These are phyloP conservation scores for Pycnonotus jocosus DNA, from an alignment of 2,113 vertebrate genomes.

Conservation along the genomic window DNA sequence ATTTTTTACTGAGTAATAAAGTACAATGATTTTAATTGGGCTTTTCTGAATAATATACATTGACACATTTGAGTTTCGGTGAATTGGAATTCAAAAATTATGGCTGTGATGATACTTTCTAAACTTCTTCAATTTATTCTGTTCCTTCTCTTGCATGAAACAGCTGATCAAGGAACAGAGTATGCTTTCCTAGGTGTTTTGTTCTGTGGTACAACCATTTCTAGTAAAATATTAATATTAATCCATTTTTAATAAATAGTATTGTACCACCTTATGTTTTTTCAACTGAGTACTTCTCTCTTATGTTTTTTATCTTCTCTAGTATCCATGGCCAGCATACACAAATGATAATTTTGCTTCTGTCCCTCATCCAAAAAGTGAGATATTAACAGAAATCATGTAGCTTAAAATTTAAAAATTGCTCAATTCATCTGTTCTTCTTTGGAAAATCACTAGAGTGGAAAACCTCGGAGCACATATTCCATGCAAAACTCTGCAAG, in stretches of 20 bases:
- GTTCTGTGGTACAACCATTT: background rate
- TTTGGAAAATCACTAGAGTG: background rate
- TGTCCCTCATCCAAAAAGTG: background rate
- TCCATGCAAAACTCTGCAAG: background rate
- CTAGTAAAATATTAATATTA: background rate
- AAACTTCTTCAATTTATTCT: background rate
- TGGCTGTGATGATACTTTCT: background rate
- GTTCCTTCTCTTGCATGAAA: background rate
- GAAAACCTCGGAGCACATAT: background rate
- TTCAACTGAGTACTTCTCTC: background rate
- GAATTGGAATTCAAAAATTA: background rate
- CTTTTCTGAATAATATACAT: background rate
- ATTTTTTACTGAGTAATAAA: background rate
- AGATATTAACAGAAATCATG: background rate
- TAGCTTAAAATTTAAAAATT: background rate
- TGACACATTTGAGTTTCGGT: background rate
- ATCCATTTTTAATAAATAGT: background rate
- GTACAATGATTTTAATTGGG: background rate
- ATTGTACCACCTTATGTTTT: background rate
- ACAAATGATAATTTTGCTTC: background rate
- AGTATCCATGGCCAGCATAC: background rate
- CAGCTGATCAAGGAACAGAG: background rate
- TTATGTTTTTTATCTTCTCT: background rate
- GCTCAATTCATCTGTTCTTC: background rate
- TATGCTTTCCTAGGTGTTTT: background rate